Evolutionary conservation across 2,888 invertebrate genomes (phyloP).

Genomic region (Tricholauxania praeusta): DNA sequence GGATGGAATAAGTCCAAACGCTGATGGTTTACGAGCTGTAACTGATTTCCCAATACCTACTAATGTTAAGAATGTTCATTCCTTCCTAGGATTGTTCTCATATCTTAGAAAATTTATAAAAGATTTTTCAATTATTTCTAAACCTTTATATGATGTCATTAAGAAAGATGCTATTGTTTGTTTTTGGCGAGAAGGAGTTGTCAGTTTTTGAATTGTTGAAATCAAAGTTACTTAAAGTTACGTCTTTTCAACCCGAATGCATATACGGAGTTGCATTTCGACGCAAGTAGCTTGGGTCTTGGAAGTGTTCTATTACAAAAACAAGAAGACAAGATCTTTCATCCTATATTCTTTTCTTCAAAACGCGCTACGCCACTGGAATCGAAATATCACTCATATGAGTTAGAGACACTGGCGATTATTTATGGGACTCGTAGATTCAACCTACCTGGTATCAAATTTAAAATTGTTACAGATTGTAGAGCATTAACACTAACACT

Average conservation of each 20-base stretch:
- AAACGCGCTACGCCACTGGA: slow-evolving; percentile 21
- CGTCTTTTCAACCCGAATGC: background rate
- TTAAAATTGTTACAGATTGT: background rate
- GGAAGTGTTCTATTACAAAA: slow-evolving; percentile 27
- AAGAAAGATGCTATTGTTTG: slow-evolving; percentile 37
- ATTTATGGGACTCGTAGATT: background rate
- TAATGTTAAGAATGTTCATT: slow-evolving; percentile 34
- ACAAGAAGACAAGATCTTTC: slow-evolving; percentile 12
- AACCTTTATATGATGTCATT: slow-evolving; percentile 33
- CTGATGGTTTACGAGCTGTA: slow-evolving; percentile 30
- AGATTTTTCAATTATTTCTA: slow-evolving; percentile 37
- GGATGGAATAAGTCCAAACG: slow-evolving; percentile 35
- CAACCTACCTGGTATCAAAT: background rate
- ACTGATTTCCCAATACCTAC: slow-evolving; percentile 29
- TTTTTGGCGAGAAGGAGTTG: slow-evolving; percentile 33
- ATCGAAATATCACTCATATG: slow-evolving; percentile 26
- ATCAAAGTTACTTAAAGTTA: slow-evolving; percentile 25
- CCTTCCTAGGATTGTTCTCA: background rate
- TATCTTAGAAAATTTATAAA: slow-evolving; percentile 38
- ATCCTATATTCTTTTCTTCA: slow-evolving; percentile 17
- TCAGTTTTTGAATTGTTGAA: slow-evolving; percentile 36
- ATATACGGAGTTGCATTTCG: background rate
- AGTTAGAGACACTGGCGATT: slow-evolving; percentile 23
- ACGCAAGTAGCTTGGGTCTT: slow-evolving; percentile 1
- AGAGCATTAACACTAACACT: slow-evolving; percentile 5